Percentiles rank a stretch among this genome's conserved stretches.
These are phyloP conservation scores for Buteo buteo DNA, from an alignment of 2,113 vertebrate genomes.

Conservation along the genomic window DNA sequence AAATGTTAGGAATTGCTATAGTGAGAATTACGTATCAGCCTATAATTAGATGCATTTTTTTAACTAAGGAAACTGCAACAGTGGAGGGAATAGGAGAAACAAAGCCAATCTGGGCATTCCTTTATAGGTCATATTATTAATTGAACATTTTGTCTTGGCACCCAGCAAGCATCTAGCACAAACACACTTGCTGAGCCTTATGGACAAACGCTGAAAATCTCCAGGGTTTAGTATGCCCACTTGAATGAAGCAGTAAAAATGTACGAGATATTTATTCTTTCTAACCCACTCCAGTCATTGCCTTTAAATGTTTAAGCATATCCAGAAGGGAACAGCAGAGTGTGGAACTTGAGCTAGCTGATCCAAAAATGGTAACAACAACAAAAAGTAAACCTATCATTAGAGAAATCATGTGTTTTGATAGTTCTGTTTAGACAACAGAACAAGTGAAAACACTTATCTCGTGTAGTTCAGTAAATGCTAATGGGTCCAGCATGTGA, in stretches of 20 bases:
- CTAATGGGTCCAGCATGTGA: not conserved
- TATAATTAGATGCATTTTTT: not conserved
- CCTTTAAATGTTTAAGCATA: not conserved
- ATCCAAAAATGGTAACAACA: not conserved
- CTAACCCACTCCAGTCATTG: not conserved
- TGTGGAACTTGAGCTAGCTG: not conserved
- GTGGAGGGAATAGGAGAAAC: not conserved
- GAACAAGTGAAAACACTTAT: conserved; percentile 24
- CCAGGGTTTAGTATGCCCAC: not conserved
- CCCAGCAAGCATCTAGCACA: not conserved
- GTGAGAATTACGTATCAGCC: not conserved
- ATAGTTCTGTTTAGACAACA: conserved; percentile 22
- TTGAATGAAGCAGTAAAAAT: not conserved
- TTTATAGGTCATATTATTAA: not conserved
- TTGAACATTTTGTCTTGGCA: conserved; percentile 29
- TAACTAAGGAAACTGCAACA: not conserved
- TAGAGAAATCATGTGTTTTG: conserved; percentile 37
- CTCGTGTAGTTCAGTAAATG: not conserved
- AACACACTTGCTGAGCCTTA: conserved; percentile 20
- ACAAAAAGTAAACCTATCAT: not conserved
- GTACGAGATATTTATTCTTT: not conserved
- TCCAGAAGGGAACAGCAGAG: not conserved
- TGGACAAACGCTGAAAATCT: not conserved
- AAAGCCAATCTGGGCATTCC: not conserved
- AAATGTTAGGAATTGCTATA: not conserved